Conservation (phyloP, 2,113 vertebrate species). For the Ancistrus triradiatus region DNA sequence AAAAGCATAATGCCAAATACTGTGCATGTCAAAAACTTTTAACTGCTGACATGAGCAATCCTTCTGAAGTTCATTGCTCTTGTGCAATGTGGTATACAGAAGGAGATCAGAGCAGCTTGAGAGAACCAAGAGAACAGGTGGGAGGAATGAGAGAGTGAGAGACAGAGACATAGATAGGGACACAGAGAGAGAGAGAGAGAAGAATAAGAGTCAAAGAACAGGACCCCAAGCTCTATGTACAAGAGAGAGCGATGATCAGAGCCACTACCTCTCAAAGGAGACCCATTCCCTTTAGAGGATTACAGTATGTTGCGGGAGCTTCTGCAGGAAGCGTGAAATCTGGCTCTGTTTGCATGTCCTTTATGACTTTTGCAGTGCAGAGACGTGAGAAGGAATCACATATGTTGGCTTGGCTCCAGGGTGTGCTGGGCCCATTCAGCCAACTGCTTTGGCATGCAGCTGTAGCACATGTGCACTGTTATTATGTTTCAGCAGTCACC, state of each 20-base stretch:
- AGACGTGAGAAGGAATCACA: neutral
- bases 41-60: neutral
- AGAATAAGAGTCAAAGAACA: slow-evolving; percentile 21
- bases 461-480: neutral
- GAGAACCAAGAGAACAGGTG: slow-evolving; percentile 17
- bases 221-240: slow-evolving; percentile 35
- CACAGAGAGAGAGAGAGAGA: slow-evolving; percentile 14
- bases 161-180: too few relatives aligned
- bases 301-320: slow-evolving; percentile 17
- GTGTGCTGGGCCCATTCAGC: neutral
- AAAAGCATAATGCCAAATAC: slow-evolving; percentile 6
- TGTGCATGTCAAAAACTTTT: slow-evolving; percentile 10
- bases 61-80: slow-evolving; percentile 10
- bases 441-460: slow-evolving; percentile 26
- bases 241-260: slow-evolving; percentile 38
- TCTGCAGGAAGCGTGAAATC: slow-evolving; percentile 22
- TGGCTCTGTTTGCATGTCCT: slow-evolving; percentile 11
- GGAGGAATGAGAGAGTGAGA: slow-evolving; percentile 17
- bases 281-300: slow-evolving; percentile 24
- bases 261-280: slow-evolving; percentile 33
- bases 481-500: slow-evolving; percentile 21
- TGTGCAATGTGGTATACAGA: neutral
- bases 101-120: slow-evolving; percentile 15
- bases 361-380: slow-evolving; percentile 1
- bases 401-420: neutral